These are phyloP conservation scores for Arctia plantaginis DNA, from an alignment of 2,888 invertebrate species.

Conservation along the genomic window DNA sequence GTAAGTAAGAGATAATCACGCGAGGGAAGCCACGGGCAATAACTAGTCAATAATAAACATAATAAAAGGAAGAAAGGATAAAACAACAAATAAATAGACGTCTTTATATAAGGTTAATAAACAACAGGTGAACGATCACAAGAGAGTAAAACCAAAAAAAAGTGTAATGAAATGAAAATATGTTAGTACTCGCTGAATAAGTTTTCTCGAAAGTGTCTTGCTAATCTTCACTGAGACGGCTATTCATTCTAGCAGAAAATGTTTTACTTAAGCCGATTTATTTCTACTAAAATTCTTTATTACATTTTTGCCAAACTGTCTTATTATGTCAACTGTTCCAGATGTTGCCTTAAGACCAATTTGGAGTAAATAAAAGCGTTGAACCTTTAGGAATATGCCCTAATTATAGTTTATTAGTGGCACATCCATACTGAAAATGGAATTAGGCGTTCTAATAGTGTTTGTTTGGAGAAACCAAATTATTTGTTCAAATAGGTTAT, in stretches of 20 bases:
- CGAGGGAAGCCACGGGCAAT: no score
- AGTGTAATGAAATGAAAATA: no score
- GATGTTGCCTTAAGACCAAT: constrained; percentile 13
- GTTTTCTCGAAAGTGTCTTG: not conserved
- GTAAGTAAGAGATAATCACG: no score
- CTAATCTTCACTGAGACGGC: constrained; percentile 1
- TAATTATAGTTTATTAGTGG: constrained; percentile 7
- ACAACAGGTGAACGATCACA: no score
- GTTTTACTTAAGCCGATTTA: not conserved
- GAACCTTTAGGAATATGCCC: not conserved
- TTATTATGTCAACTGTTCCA: constrained; percentile 8
- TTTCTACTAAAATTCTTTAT: constrained; percentile 7
- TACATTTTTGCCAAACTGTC: constrained; percentile 4
- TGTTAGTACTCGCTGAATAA: not conserved
- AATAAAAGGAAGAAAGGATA: not conserved
- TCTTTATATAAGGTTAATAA: not conserved
- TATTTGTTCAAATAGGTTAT: not conserved
- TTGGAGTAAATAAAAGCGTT: constrained; percentile 2
- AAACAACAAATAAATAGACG: not conserved
- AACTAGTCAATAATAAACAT: not conserved
- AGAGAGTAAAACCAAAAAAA: not conserved
- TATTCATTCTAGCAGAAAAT: not conserved
- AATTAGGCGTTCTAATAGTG: constrained; percentile 1
- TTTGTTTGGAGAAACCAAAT: not conserved
- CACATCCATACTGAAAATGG: not conserved